Conservation (phyloP, 2,113 vertebrate genomes). For the Dromiciops gliroides region DNA sequence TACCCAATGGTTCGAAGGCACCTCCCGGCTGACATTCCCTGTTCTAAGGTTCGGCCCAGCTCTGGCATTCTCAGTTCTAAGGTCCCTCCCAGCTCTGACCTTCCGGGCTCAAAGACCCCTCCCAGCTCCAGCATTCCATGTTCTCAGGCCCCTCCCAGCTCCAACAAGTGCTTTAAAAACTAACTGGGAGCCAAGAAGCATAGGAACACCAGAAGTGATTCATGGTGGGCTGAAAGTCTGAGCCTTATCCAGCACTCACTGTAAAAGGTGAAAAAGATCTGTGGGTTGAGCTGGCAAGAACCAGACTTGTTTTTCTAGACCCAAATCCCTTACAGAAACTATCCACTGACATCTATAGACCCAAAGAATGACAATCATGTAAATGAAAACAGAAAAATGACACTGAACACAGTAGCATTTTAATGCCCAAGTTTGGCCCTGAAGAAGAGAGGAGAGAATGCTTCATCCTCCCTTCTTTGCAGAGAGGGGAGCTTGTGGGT, state of each 20-base stretch:
- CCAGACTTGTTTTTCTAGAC: background rate
- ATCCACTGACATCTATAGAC: background rate
- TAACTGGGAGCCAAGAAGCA: constrained; percentile 19
- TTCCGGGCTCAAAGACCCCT: too few species aligned
- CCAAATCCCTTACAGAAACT: background rate
- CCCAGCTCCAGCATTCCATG: too few species aligned
- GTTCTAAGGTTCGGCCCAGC: too few species aligned
- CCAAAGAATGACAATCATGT: background rate
- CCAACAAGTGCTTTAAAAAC: constrained; percentile 10
- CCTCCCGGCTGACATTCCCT: too few species aligned
- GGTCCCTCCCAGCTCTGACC: too few species aligned
- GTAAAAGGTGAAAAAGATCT: background rate
- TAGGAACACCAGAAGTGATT: constrained; percentile 33
- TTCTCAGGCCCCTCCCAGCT: too few species aligned
- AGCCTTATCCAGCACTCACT: background rate
- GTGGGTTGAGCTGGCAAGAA: background rate
- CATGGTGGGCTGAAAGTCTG: background rate
- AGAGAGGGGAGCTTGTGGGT: background rate
- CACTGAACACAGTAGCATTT: background rate
- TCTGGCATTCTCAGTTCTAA: too few species aligned
- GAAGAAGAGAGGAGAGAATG: background rate
- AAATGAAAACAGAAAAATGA: background rate
- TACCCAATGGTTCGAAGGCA: background rate
- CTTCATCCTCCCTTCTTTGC: background rate
- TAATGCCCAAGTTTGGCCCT: background rate